Evolutionary conservation across 30 jellyfish, hydroid and myxozoan genomes (phyloP), one percentile per base, ranked within the genome.

Genomic region (Catostylus mosaicus): DNA sequence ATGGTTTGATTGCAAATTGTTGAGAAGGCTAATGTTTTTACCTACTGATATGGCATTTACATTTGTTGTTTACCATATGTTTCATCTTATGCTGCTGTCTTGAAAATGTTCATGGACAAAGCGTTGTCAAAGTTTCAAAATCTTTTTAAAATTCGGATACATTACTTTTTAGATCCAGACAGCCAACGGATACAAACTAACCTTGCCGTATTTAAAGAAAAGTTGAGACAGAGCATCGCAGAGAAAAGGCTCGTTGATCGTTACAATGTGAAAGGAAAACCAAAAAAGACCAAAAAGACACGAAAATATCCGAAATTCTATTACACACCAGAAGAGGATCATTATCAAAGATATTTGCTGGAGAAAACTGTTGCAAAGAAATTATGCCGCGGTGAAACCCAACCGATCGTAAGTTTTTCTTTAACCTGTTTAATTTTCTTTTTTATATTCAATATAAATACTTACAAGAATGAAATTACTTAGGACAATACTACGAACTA

Each of bases 321-420:
- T 72, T 90, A 90, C 84, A 83, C 96, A 14, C 54, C 73, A 8
- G 95, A 92, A 29, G 97, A 86, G 67, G 88, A 79, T 75, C 82
- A 73, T 46, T 52, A 35, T 45, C 85, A 72, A 46, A 67, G 93
- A 38, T 72, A 86, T 77, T 76, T 72, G 45, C 38, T 81, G 74
- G 98, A 92, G 59, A 86, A 81, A 77, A 69, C 72, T n/a, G 56
- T 79, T 29, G 91, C 96, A 36, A 80, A 82, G 51, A 67, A 79
- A 31, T 71, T 92, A 34, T 92, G 98, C 75, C 66, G 98, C n/a
- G 98, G 98, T 32, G 96, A 85, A 67, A 82, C 95, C 27, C 74
- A 74, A 30, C 97, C 98, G 8, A 61, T 92, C 47, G 98, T 92
- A 78, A 78, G 98, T 71, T 30, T 30, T 59, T 59, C 3, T n/a